These are phyloP conservation scores for Lepus timidus DNA, from an alignment of 2,113 vertebrate species.

Conservation along the genomic window DNA sequence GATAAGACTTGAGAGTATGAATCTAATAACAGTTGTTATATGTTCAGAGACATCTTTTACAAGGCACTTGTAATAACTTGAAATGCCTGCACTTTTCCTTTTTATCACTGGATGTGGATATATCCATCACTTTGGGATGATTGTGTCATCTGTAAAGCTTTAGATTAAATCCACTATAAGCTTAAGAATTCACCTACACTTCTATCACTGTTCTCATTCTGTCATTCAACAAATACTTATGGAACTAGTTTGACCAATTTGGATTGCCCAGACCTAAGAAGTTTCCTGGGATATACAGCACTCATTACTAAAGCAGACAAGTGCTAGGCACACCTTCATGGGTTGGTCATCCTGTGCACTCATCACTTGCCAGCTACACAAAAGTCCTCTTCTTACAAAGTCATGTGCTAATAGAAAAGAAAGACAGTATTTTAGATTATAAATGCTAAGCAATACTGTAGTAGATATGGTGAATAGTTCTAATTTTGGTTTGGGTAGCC, in stretches of 20 bases:
- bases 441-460: neutral
- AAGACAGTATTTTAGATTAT: neutral
- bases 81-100: neutral
- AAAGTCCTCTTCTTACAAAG: neutral
- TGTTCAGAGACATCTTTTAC: neutral
- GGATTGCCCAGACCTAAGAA: neutral
- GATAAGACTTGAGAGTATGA: neutral
- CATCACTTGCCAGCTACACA: neutral
- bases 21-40: neutral
- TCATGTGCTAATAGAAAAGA: neutral
- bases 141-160: neutral
- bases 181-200: neutral
- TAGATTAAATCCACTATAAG: neutral
- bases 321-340: neutral
- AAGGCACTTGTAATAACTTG: neutral
- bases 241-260: neutral
- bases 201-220: neutral
- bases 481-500: neutral
- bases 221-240: neutral
- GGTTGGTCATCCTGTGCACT: rapidly evolving
- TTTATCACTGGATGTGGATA: neutral
- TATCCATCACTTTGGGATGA: neutral
- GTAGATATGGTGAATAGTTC: neutral
- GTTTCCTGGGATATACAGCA: neutral
- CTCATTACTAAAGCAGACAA: neutral